Base-by-base conservation (phyloP, 92 coral and sea anemone genomes). In the Epizoanthus stellaris region DNA sequence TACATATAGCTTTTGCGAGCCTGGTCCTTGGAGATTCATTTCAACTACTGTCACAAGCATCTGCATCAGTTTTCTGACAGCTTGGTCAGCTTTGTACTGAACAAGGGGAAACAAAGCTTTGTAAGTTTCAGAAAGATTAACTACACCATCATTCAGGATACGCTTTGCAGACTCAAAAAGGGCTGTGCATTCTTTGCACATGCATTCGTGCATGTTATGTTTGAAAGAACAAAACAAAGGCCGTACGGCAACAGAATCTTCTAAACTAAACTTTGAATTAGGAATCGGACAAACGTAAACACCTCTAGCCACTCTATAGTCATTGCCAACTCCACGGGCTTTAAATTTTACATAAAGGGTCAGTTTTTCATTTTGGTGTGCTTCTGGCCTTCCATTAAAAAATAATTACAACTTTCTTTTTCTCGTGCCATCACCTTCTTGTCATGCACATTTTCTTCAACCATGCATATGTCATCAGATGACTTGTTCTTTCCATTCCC, bases 1-100 rank as follows among this genome's bases (percentile, higher is more conserved):
- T 12, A 73, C 82, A 59, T 42, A 59, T 52, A 84, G 45, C 25
- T 23, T 84, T 60, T 84, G 87, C 10, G 82, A 58, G 14, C 87
- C 87, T 5, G 81, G 72, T 53, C 82, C 81, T 17, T 63, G 30
- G 7, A 84, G 39, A 54, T 9, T 58, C 87, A 84, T 84, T 57
- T 71, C 70, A 34, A 73, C 21, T 43, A 84, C 49, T 17, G 87
- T 45, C 19, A 84, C 87, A 1, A 82, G 87, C 87, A 84, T 84
- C 52, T 84, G 87, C 67, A 73, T 43, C 59, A 73, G 17, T 61
- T 73, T 84, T 84, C 87, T 84, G 21, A 84, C 70, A 36, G 82
- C 87, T 76, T 84, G 87, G 14, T 84, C 84, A 19, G 70, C 72
- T 52, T 84, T 84, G 65, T 73, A 84, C 15, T 52, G 56, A 45